Base-by-base conservation (phyloP, 1,140 invertebrate species). In the Brachionus paranguensis region DNA sequence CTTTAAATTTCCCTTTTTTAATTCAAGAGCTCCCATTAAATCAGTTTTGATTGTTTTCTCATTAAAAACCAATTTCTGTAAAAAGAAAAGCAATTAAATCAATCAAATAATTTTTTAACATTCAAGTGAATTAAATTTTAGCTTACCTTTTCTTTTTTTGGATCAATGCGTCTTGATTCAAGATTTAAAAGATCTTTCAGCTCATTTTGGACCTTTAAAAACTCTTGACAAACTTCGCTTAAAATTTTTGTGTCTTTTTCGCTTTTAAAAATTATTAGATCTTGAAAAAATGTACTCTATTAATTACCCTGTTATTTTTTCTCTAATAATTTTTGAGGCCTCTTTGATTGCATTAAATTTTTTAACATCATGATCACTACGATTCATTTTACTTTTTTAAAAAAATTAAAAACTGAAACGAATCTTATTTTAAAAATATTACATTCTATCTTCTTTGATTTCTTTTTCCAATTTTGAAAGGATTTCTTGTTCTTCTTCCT, bases 311-410 rank as follows among this genome's bases (percentile, higher is more conserved):
- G 41, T 74, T 6, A 74, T 43, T 45, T 43, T 74, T 74, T 74
- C 70, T n/a, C 70, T 37, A 24, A 74, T 74, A 43, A 43, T 43
- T 74, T 45, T 74, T 45, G 70, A 43, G 17, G 41, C 41, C 14
- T 74, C 70, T 74, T 74, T 74, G 37, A 45, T 74, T 2, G 70
- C 70, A 24, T 41, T 74, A 74, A 74, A 74, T 74, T 74, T 74
- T 74, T 43, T 74, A 4, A 43, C 41, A 20, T 74, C 70, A 74
- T 74, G 70, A 20, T 45, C 41, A 24, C 33, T 43, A 24, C 37
- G 70, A 10, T 43, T 17, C 70, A 74, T 74, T 43, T 74, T 74
- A 17, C 70, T 74, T 43, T 3, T 45, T 2, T 10, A 74, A 43
- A 43, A 74, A 74, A 68, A 33, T 24, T 47, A 17, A 37, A 74